Percentiles rank a stretch among this genome's conserved stretches.
These are phyloP conservation scores for Myathropa florea DNA, from an alignment of 2,888 invertebrate genomes.

Conservation along the genomic window DNA sequence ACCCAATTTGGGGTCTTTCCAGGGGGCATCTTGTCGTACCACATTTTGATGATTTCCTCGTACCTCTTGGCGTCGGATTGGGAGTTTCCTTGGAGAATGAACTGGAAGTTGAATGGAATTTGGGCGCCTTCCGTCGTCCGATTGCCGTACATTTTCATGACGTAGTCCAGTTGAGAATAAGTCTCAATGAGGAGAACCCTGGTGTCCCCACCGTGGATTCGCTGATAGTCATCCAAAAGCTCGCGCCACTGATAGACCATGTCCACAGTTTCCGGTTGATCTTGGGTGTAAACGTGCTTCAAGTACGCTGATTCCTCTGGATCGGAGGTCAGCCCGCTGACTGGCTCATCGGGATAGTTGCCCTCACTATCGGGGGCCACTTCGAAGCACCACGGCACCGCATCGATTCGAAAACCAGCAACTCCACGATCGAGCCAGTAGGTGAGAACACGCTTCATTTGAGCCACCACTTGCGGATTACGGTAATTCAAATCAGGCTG, in stretches of 20 bases:
- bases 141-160: slow-evolving; percentile 84
- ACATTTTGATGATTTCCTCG: slow-evolving; percentile 82
- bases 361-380: slow-evolving; percentile 82
- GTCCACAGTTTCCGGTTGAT: slow-evolving; percentile 84
- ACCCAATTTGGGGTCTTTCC: slow-evolving; percentile 85
- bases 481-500: slow-evolving; percentile 90
- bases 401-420: slow-evolving; percentile 93
- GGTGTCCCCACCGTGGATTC: slow-evolving; percentile 79
- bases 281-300: slow-evolving; percentile 85
- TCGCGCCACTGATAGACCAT: slow-evolving; percentile 86
- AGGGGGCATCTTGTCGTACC: slow-evolving; percentile 83
- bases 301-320: slow-evolving; percentile 83
- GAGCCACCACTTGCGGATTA: slow-evolving; percentile 84
- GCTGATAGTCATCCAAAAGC: slow-evolving; percentile 83
- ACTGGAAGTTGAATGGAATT: slow-evolving; percentile 86
- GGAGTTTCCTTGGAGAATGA: slow-evolving; percentile 82
- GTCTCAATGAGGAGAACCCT: slow-evolving; percentile 85
- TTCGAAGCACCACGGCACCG: slow-evolving; percentile 83
- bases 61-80: slow-evolving; percentile 82
- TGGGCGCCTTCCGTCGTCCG: slow-evolving; percentile 81
- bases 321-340: slow-evolving; percentile 79
- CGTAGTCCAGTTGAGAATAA: slow-evolving; percentile 81
- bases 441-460: slow-evolving; percentile 83
- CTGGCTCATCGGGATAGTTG: slow-evolving; percentile 83
- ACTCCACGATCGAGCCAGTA: slow-evolving; percentile 93